phyloP scores from a whole-genome alignment of 2,797 vertebrate species.

The Chaenodraco wilsoni region DNA sequence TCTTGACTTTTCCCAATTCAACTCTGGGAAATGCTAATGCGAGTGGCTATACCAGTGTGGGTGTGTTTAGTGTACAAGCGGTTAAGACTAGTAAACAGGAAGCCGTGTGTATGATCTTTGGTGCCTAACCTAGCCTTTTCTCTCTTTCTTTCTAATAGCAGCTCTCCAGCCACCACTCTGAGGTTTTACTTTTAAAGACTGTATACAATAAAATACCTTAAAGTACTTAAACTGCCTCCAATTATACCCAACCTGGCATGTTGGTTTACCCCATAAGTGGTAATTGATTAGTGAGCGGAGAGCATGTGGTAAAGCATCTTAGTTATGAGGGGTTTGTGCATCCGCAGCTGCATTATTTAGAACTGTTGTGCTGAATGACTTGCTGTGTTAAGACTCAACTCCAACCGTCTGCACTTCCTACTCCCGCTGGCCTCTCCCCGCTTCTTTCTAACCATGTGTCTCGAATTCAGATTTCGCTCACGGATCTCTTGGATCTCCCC shows the following conservation, averaged over 20 bases:
- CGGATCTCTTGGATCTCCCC: constrained; percentile 49
- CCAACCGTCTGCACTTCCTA: constrained; percentile 18
- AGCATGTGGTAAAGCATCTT: constrained; percentile 15
- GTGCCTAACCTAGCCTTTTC: constrained; percentile 34
- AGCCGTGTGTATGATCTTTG: constrained; percentile 62
- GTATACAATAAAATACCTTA: constrained; percentile 19
- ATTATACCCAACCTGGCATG: constrained; percentile 19
- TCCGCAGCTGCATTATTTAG: constrained; percentile 41
- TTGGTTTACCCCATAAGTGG: constrained; percentile 29
- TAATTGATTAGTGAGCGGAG: constrained; percentile 28
- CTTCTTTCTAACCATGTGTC: constrained; percentile 27
- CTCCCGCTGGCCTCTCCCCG: constrained; percentile 19
- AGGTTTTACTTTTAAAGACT: constrained; percentile 47
- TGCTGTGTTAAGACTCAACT: constrained; percentile 33
- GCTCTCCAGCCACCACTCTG: constrained; percentile 34
- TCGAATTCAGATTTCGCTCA: constrained; percentile 63
- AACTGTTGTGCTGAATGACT: constrained; percentile 36
- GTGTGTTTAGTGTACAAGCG: constrained; percentile 58
- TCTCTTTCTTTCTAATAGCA: constrained; percentile 37
- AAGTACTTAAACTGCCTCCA: constrained; percentile 43
- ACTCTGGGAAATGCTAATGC: constrained; percentile 60
- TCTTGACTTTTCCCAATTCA: constrained; percentile 67
- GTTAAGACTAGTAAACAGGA: constrained; percentile 64
- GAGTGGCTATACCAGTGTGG: constrained; percentile 45
- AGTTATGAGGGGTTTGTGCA: constrained; percentile 17